Base-by-base conservation (phyloP, 35 echinoderm and acorn worm genomes). In the Apostichopus japonicus region DNA sequence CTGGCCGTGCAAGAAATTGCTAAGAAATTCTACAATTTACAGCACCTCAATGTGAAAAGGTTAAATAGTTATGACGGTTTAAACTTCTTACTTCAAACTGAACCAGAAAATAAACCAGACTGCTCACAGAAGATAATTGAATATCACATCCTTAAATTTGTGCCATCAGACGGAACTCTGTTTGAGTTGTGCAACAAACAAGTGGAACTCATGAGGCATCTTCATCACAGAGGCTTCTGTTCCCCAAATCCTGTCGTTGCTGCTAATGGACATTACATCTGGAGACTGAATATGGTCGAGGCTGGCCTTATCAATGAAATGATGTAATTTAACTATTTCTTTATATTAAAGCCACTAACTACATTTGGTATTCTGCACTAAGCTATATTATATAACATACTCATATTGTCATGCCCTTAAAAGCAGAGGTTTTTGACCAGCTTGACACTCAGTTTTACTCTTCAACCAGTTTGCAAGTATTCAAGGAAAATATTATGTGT, bases 1-100 rank as follows among this genome's bases (percentile, higher is more conserved):
- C 16, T 75, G 21, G 54, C 54, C 19, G 81, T 54, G 11, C 6
- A 17, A 57, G 23, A 58, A 13, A 58, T 84, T 6, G 55, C 15
- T 58, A 57, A 84, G 19, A 22, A 55, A 57, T 58, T 84, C 6
- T 84, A 84, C 81, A 84, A 84, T 58, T 57, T 84, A 21, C 17
- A 15, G 21, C 14, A 19, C 6, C 16, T 84, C 19, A 84, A 55
- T 58, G 56, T 58, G 10, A 15, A 84, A 7, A 84, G 23, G 3
- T 24, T 84, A 10, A 56, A 84, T 17, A 57, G 81, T 6, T 84
- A 84, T 57, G 81, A 84, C 9, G 81, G 81, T n/a, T 58, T 23
- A 21, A 84, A 84, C 54, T 56, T 84, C 53, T 58, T 84, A 19
- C 11, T 53, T 23, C 81, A 84, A 84, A 9, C 56, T 17, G 27